Percentiles rank a stretch among this genome's conserved stretches.
phyloP scores from a whole-genome alignment of 2,797 vertebrate species.

The Tenualosa ilisha region DNA sequence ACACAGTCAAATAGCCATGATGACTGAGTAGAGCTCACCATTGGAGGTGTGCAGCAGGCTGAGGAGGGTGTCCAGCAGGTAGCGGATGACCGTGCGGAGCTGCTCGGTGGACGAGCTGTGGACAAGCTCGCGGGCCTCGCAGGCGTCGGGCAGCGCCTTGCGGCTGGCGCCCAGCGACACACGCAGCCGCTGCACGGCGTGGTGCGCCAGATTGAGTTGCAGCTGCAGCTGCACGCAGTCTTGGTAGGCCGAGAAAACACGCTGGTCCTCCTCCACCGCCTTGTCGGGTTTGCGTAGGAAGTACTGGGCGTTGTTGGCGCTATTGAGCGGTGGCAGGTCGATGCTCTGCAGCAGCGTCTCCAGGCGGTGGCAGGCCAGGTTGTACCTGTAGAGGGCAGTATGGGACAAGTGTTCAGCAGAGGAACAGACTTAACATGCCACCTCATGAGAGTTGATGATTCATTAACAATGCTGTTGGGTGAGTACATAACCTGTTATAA shows the following conservation, averaged over 20 bases:
- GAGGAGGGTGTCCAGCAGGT: slow-evolving; percentile 94
- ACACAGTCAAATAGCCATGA: not conserved
- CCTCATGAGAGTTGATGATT: not conserved
- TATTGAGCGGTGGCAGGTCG: slow-evolving; percentile 95
- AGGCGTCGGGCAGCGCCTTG: slow-evolving; percentile 72
- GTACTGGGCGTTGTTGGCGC: slow-evolving; percentile 98
- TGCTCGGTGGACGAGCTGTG: slow-evolving; percentile 94
- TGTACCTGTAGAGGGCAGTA: slow-evolving; percentile 79
- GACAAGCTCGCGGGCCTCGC: slow-evolving; percentile 82
- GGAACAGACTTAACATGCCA: not conserved
- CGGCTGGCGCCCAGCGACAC: slow-evolving; percentile 91
- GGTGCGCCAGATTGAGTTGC: slow-evolving; percentile 95
- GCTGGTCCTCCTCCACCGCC: slow-evolving; percentile 95
- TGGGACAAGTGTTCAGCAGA: not conserved
- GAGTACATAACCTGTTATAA: not conserved
- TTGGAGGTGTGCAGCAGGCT: slow-evolving; percentile 95
- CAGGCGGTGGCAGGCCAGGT: slow-evolving; percentile 94
- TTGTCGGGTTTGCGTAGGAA: slow-evolving; percentile 97
- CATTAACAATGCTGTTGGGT: not conserved
- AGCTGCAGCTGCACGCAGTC: slow-evolving; percentile 98
- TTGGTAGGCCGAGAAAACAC: slow-evolving; percentile 97
- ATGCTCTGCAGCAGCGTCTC: slow-evolving; percentile 97
- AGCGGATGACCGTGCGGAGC: slow-evolving; percentile 94
- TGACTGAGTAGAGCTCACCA: slow-evolving; percentile 73
- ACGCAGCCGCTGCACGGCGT: slow-evolving; percentile 91